Evolutionary conservation across 2,113 vertebrate species (phyloP), one percentile per base, ranked within the genome.

Genomic region (Myotis brandtii): DNA sequence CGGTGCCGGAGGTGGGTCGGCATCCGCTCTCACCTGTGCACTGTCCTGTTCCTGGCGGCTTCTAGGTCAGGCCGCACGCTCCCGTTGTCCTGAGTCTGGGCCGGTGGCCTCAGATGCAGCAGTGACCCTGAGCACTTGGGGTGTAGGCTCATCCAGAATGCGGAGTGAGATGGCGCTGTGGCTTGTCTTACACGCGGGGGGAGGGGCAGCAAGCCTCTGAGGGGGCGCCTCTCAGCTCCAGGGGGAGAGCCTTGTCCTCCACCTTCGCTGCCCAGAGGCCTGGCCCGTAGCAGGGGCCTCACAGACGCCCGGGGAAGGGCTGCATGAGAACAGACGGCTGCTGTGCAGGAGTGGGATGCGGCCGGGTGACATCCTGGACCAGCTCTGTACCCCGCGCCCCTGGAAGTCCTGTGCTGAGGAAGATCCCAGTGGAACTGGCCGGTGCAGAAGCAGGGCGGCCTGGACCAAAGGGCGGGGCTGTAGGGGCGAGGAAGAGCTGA

Each of bases 1-100:
- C 1, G 0, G 0, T 10, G 34, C 79, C 37, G 9, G 16, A 4
- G 25, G 18, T 0, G 1, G 3, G 6, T 9, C 18, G 20, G 0
- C 8, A 0, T 14, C 11, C 16, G 9, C 10, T 34, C 34, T 11
- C 25, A 4, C 62, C 59, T 1, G 1, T 30, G 32, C 21, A 0
- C 23, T 13, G 5, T 13, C 30, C 86, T 25, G 34, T 46, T 30
- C 2, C 64, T 21, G 18, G 1, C 0, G 27, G 25, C 20, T 73
- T 46, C 32, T 9, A 25, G 59, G 34, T 18, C 25, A 48, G 76
- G 69, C 7, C 10, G 5, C 4, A 3, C 0, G 0, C 34, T 3
- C 18, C 67, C 30, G 9, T 6, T 32, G 13, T 25, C 6, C 3
- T 1, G 14, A 9, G 20, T 46, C 37, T 43, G 56, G 80, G 40